Evolutionary conservation across 2,113 vertebrate genomes (phyloP).

Genomic region (Vulpes lagopus): DNA sequence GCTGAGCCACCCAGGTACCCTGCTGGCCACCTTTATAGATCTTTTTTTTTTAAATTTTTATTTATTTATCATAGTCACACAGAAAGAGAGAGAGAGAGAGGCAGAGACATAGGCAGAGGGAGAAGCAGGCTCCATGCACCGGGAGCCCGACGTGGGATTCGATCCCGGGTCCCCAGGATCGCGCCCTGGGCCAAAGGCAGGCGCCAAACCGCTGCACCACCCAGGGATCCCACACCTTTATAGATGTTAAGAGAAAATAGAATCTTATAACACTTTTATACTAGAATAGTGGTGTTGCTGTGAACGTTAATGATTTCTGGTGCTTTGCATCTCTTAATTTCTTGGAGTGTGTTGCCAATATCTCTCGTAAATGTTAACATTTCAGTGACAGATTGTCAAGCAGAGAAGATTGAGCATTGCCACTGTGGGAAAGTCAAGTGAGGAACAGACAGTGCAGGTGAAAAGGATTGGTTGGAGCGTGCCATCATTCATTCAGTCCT

Average conservation of each 20-base stretch:
- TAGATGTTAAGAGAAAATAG: not conserved
- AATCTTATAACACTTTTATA: not conserved
- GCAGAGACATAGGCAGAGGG: too few species aligned
- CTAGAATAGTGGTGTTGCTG: not conserved
- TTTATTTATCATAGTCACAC: too few species aligned
- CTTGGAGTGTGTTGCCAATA: not conserved
- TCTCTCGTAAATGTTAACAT: not conserved
- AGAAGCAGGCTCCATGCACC: too few species aligned
- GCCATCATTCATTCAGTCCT: not conserved
- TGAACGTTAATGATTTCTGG: not conserved
- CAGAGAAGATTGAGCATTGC: not conserved
- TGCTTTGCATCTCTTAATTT: conserved; percentile 12
- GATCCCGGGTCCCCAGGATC: too few species aligned
- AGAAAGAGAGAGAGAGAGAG: too few species aligned
- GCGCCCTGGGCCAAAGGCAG: too few species aligned
- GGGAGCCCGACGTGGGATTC: too few species aligned
- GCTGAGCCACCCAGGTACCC: too few species aligned
- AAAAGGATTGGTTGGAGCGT: not conserved
- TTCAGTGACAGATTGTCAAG: not conserved
- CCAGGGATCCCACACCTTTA: not conserved
- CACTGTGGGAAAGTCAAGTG: not conserved
- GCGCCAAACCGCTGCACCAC: too few species aligned
- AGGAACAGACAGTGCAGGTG: not conserved
- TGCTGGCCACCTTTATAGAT: not conserved
- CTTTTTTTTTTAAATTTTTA: too few species aligned